Evolutionary conservation across 1,140 invertebrate genomes (phyloP), one percentile per base, ranked within the genome.

Genomic region (Scaptomyza pallida): DNA sequence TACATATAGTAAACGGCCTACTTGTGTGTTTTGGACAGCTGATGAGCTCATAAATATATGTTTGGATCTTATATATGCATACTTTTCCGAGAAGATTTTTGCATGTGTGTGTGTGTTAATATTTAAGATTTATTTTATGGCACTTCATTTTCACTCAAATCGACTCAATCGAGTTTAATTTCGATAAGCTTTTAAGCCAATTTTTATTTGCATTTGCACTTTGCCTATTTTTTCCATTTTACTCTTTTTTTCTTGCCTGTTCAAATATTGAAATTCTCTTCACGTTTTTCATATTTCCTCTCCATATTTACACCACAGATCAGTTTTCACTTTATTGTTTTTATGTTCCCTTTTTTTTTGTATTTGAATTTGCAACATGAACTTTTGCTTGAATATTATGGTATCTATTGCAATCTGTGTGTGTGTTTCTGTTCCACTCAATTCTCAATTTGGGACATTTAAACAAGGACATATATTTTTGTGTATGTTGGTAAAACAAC

Each of bases 1-100:
- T 62, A 19, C 21, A 57, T 57, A 61, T 75, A 61, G 75, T 8
- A 40, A 71, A 64, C 67, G 80, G 72, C 80, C 75, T 79, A 82
- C 68, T 52, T 85, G 75, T 44, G 8, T 48, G 8, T 44, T 16
- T 44, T 50, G 40, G 17, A n/a, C 23, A 26, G 57, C 12, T 23
- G 3, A 26, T 26, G 5, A 26, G 23, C 23, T 26, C 23, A 26
- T 21, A 12, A 17, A 35, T 8, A 43, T 57, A 64, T 45, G 16
- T 26, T 55, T 55, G 35, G 13, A 23, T 13, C 3, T 15, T 44
- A 30, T 44, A 45, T 45, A 55, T 17, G 35, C 17, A 33, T 51
- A 35, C 17, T 6, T 33, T 17, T 48, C 13, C 15, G 37, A 61
- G 15, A 26, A 26, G 15, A n/a, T 55, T 55, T 55, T 10, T 6